A percentile compares a stretch with the other conserved stretches of the same genome.
These are phyloP conservation scores for Buceros bicornis DNA, from an alignment of 2,797 vertebrate genomes.

Conservation along the genomic window DNA sequence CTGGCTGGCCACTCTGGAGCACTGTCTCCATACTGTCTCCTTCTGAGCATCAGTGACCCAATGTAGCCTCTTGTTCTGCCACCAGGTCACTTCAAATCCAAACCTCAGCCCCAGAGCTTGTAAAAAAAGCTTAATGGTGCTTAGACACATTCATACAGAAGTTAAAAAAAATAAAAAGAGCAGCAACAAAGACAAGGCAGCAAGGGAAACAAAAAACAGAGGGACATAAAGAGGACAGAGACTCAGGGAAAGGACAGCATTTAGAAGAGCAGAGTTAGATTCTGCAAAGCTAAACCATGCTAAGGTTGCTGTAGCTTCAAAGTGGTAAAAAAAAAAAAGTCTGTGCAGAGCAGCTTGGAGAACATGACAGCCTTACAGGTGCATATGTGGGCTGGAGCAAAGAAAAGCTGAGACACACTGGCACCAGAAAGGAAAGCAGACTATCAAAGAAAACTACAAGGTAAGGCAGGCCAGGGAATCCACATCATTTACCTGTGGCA, in stretches of 20 bases:
- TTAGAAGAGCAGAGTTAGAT: slow-evolving; percentile 4
- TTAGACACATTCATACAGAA: background rate
- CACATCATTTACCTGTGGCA: accelerated
- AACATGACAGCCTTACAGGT: background rate
- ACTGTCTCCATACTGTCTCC: background rate
- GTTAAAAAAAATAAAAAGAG: background rate
- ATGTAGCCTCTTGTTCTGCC: background rate
- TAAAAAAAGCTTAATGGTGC: background rate
- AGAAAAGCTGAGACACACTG: slow-evolving; percentile 10
- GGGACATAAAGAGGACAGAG: slow-evolving; percentile 60
- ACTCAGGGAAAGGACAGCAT: slow-evolving; percentile 17
- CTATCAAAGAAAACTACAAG: background rate
- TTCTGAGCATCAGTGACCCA: background rate
- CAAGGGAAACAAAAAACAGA: slow-evolving; percentile 39
- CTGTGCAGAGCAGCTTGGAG: background rate
- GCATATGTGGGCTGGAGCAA: background rate
- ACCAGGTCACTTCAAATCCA: background rate
- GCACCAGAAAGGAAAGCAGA: slow-evolving; percentile 21
- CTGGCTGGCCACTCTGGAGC: background rate
- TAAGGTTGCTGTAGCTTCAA: slow-evolving; percentile 1
- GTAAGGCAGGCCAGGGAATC: background rate
- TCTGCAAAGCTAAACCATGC: background rate
- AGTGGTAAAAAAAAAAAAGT: accelerated
- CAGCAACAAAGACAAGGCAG: slow-evolving; percentile 12
- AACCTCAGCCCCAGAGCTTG: background rate